These are phyloP conservation scores for Lutjanus campechanus DNA, from an alignment of 2,797 vertebrate genomes.

Conservation along the genomic window DNA sequence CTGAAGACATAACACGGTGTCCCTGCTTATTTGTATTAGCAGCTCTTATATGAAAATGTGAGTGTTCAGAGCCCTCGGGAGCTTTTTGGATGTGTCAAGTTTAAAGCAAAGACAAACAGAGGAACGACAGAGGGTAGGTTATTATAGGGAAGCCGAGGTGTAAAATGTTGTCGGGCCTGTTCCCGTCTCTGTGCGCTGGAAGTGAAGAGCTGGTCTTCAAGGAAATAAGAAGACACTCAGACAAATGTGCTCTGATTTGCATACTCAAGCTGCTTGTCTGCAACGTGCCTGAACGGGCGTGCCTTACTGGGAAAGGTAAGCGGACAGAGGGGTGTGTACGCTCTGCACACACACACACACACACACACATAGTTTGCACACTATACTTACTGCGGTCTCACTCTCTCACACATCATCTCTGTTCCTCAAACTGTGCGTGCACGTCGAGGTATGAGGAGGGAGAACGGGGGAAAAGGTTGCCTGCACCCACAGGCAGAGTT, in stretches of 20 bases:
- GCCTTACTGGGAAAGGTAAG: constrained; percentile 10
- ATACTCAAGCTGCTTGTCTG: constrained; percentile 61
- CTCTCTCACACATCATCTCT: not conserved
- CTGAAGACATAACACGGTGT: not conserved
- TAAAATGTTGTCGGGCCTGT: constrained; percentile 60
- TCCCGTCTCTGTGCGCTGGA: constrained; percentile 12
- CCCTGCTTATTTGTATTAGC: not conserved
- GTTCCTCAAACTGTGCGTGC: constrained; percentile 1
- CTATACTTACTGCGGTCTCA: not conserved
- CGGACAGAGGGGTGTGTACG: constrained; percentile 5
- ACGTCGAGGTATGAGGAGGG: not conserved
- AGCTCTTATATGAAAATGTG: not conserved
- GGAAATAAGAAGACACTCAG: constrained; percentile 1
- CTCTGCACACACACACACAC: constrained; percentile 6
- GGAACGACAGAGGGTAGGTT: too few relatives aligned
- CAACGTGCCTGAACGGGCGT: constrained; percentile 43
- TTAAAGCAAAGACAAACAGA: not conserved
- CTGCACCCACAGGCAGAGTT: not conserved
- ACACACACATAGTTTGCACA: constrained; percentile 11
- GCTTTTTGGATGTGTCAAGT: not conserved
- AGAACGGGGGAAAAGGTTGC: not conserved
- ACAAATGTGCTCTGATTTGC: constrained; percentile 70
- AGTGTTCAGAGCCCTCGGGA: accelerated
- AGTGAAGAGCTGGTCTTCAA: not conserved
- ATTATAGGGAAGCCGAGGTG: not conserved